phyloP scores from a whole-genome alignment of 2,888 invertebrate species.

The Phania funesta region DNA sequence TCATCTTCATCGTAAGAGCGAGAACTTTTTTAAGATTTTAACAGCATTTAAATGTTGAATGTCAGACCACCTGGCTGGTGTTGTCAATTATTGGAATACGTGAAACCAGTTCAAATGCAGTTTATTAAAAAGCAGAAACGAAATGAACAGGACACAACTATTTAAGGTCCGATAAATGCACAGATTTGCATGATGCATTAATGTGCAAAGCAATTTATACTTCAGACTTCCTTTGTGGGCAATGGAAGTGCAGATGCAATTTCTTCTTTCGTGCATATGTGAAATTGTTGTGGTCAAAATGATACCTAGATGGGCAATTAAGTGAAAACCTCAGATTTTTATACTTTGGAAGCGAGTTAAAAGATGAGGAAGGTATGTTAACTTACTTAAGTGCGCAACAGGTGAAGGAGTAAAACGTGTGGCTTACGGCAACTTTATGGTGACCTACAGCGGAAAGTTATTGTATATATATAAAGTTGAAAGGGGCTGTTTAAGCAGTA shows the following conservation, averaged over 20 bases:
- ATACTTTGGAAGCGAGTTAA: constrained; percentile 1
- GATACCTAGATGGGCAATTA: constrained; percentile 61
- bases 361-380: not conserved
- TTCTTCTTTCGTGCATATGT: constrained; percentile 12
- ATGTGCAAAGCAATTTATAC: constrained; percentile 7
- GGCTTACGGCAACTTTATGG: not conserved
- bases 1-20: constrained; percentile 2
- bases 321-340: constrained; percentile 33
- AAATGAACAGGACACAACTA: constrained; percentile 52
- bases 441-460: not conserved
- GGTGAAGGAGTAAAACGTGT: not conserved
- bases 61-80: constrained; percentile 66
- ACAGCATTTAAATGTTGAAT: constrained; percentile 68
- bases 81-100: constrained; percentile 64
- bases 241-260: not conserved
- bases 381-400: constrained; percentile 4
- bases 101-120: constrained; percentile 55
- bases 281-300: constrained; percentile 47
- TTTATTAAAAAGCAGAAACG: not conserved
- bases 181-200: constrained; percentile 63
- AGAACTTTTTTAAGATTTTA: constrained; percentile 36
- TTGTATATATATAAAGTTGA: too few species aligned
- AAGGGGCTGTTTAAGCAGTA: too few species aligned
- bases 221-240: not conserved
- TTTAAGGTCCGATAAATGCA: constrained; percentile 51